phyloP scores from a whole-genome alignment of 2,797 vertebrate genomes.

The Craterocephalus amniculus region DNA sequence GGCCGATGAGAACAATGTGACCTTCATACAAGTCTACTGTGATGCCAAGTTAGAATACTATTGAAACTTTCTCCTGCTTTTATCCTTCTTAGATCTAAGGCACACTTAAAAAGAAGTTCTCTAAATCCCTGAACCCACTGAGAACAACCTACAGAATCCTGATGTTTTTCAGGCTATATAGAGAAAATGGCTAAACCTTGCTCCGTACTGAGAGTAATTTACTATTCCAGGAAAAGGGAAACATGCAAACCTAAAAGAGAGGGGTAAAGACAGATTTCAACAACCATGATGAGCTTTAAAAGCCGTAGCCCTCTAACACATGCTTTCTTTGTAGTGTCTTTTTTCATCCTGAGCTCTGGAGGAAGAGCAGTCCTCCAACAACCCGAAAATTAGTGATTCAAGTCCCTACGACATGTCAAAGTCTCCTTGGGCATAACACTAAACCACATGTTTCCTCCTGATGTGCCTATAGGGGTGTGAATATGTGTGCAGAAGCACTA shows the following conservation, averaged over 20 bases:
- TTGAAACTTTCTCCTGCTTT: neutral
- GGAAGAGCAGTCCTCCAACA: too few species aligned
- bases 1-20: conserved; percentile 6
- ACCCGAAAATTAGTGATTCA: too few species aligned
- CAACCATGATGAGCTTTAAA: neutral
- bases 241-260: neutral
- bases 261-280: neutral
- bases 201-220: neutral
- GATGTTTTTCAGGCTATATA: neutral
- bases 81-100: neutral
- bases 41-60: neutral
- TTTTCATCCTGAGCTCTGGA: too few species aligned
- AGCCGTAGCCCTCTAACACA: neutral
- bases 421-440: too few species aligned
- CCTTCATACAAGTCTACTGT: conserved; percentile 2
- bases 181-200: neutral
- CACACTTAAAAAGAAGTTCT: neutral
- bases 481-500: too few species aligned
- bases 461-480: too few species aligned
- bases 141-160: neutral
- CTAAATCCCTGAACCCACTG: neutral
- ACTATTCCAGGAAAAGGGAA: neutral
- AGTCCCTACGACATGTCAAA: too few species aligned
- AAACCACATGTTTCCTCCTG: too few species aligned
- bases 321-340: neutral